Evolutionary conservation across 2,888 invertebrate genomes (phyloP), one percentile per base, ranked within the genome.

Genomic region (Zaprionus lineosus): DNA sequence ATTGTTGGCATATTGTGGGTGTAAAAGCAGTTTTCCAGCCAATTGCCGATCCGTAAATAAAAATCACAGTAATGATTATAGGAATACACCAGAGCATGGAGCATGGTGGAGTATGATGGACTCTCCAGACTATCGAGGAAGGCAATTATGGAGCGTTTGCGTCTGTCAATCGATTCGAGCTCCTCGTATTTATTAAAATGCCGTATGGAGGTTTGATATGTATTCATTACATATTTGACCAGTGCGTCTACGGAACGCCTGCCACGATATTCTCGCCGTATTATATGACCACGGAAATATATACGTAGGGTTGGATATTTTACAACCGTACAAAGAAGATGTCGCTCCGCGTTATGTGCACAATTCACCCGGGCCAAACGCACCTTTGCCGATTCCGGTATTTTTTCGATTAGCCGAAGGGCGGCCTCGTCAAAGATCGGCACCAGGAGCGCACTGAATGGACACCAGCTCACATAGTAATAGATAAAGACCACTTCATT

Each of bases 381-480:
- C 7, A 76, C 63, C 15, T 39, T 53, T 1, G 53, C 40, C 0
- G 26, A 1, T 7, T 15, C 28, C 0, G 63, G 43, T 8, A 67
- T 18, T 2, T 46, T 43, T 14, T 47, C 44, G 12, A 36, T 44
- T 15, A 74, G 33, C 0, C 46, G 46, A 1, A 28, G 3, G 7
- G 58, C 76, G 1, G 76, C 75, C 9, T 28, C 34, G 16, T 74
- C 72, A 7, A 71, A 76, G 14, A 76, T 62, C 8, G 76, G 76
- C 8, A 15, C 9, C 18, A 76, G 5, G 1, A 48, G 39, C 0
- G 3, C 3, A 6, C 76, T 78, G 3, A 72, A 77, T 14, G 24
- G 53, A 26, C 83, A 83, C 79, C 83, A 82, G 12, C 75, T 59
- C n/a, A 79, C 79, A 56, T 75, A 78, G 41, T 83, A 77, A 21